Conservation (phyloP, 2,797 vertebrate species). For the Liparis tanakae region DNA sequence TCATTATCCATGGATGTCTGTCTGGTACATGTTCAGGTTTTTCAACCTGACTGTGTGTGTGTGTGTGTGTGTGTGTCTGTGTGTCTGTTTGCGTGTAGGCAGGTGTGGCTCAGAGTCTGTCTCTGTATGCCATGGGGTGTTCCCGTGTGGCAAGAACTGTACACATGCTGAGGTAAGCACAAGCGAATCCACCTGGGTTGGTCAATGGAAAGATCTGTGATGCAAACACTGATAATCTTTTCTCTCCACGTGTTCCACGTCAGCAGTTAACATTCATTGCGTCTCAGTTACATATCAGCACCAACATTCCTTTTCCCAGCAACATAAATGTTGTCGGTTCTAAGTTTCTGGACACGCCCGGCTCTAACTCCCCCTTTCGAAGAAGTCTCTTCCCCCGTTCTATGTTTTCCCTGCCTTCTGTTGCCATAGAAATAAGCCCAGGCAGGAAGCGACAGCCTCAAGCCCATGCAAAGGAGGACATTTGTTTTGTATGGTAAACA, state of each 20-base stretch:
- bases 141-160: not conserved
- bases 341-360: slow-evolving; percentile 54
- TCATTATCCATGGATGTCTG: not conserved
- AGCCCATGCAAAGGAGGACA: slow-evolving; percentile 75
- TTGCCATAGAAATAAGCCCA: slow-evolving; percentile 72
- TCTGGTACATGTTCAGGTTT: not conserved
- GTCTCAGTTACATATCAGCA: not conserved
- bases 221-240: not conserved
- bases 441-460: slow-evolving; percentile 62
- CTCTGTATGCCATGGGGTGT: slow-evolving; percentile 41
- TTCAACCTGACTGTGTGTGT: not conserved
- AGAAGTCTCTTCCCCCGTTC: slow-evolving; percentile 9
- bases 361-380: slow-evolving; percentile 33
- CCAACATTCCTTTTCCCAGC: slow-evolving; percentile 21
- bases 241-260: not conserved
- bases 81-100: not conserved
- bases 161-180: not conserved
- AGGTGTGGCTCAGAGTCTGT: slow-evolving; percentile 28
- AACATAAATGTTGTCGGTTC: slow-evolving; percentile 10
- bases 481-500: slow-evolving; percentile 77
- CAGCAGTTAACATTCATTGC: slow-evolving; percentile 1
- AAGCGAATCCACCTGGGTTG: slow-evolving; percentile 10
- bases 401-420: slow-evolving; percentile 56
- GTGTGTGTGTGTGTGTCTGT: slow-evolving; percentile 1
- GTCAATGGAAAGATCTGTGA: slow-evolving; percentile 18